Evolutionary conservation across 1,140 invertebrate species (phyloP).

Genomic region (Platyscapa corneri): DNA sequence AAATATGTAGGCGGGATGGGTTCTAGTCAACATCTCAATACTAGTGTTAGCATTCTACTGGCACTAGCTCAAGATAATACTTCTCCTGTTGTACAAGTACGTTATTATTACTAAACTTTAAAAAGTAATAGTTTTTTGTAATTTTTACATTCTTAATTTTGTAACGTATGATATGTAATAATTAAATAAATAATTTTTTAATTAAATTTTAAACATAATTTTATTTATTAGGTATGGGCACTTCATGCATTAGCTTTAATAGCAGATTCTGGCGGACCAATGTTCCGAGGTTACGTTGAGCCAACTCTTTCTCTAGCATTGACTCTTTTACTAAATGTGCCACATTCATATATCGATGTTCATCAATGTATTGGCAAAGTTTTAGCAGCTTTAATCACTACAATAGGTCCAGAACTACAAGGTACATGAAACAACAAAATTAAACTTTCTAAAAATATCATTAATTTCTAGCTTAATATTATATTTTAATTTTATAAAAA

Average conservation of each 20-base stretch:
- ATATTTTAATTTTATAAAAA: background rate
- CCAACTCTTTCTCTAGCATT: slow-evolving; percentile 91
- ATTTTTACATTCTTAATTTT: too few species aligned
- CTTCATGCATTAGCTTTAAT: slow-evolving; percentile 95
- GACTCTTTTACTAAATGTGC: slow-evolving; percentile 91
- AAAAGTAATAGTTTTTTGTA: too few species aligned
- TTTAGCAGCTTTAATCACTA: slow-evolving; percentile 95
- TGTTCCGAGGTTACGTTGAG: slow-evolving; percentile 98
- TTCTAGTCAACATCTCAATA: slow-evolving; percentile 93
- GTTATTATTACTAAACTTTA: background rate
- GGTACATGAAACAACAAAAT: slow-evolving; percentile 71
- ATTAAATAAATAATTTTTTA: background rate
- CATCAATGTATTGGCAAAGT: slow-evolving; percentile 96
- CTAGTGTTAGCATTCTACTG: slow-evolving; percentile 93
- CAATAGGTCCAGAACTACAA: slow-evolving; percentile 97
- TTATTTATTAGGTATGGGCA: slow-evolving; percentile 88
- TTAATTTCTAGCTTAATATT: too few species aligned
- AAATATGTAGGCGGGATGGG: slow-evolving; percentile 93
- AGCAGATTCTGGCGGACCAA: slow-evolving; percentile 97
- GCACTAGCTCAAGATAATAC: slow-evolving; percentile 95
- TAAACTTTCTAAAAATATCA: background rate
- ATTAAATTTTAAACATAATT: background rate
- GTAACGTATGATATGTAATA: too few species aligned
- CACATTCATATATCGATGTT: slow-evolving; percentile 92
- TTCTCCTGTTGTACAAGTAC: slow-evolving; percentile 91